Percentiles rank a stretch among this genome's conserved stretches.
Conservation (phyloP, 1,140 invertebrate genomes). For the Bombus sibiricus region DNA sequence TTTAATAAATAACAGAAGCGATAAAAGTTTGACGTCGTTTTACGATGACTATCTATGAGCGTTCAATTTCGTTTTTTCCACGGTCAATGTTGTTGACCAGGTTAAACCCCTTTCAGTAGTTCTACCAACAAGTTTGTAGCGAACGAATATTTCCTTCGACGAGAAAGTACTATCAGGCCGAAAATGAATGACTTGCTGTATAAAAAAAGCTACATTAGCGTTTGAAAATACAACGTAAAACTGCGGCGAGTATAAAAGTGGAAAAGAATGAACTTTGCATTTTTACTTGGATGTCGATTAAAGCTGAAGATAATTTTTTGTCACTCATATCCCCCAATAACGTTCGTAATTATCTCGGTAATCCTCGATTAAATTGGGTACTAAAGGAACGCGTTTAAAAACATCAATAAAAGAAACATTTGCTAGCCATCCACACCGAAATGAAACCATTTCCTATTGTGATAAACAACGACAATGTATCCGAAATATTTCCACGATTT, state of each 20-base stretch:
- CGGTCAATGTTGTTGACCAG: not conserved
- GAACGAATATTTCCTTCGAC: not conserved
- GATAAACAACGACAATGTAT: too few species aligned
- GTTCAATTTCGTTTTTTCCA: not conserved
- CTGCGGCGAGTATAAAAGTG: not conserved
- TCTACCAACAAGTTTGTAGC: not conserved
- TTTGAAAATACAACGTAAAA: not conserved
- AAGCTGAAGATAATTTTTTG: not conserved
- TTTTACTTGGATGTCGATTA: not conserved
- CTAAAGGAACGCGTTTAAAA: too few species aligned
- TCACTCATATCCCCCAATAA: too few species aligned
- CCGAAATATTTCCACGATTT: too few species aligned
- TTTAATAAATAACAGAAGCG: not conserved
- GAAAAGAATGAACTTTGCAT: not conserved
- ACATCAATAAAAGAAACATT: too few species aligned
- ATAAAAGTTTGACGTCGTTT: constrained; percentile 13
- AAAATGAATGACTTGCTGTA: too few species aligned
- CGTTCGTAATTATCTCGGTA: too few species aligned
- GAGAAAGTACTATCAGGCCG: too few species aligned
- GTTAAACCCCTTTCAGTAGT: not conserved
- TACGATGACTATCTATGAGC: not conserved
- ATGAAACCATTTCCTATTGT: not conserved
- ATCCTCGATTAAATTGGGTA: too few species aligned
- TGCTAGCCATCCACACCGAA: not conserved
- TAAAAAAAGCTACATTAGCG: not conserved